Evolutionary conservation across 2,113 vertebrate species (phyloP).

Genomic region (Trogon surrucura): DNA sequence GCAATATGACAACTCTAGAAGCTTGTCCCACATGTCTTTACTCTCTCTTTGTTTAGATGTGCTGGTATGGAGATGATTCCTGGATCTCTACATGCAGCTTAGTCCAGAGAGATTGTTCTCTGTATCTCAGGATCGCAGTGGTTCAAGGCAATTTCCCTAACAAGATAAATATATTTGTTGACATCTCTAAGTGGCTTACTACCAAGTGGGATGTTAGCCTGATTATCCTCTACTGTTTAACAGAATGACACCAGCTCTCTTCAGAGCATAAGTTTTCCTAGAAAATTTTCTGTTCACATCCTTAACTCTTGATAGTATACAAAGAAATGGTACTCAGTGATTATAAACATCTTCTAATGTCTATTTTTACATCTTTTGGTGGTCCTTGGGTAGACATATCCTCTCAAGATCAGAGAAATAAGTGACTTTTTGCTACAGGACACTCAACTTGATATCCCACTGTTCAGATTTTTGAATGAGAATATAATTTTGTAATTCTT

Average conservation of each 20-base stretch:
- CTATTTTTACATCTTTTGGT: not conserved
- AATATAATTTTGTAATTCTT: not conserved
- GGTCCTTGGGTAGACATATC: not conserved
- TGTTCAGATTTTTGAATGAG: not conserved
- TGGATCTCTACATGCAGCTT: slow-evolving; percentile 15
- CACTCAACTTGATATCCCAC: not conserved
- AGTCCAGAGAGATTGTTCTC: not conserved
- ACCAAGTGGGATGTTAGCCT: not conserved
- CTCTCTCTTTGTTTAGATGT: not conserved
- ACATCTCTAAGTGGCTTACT: slow-evolving; percentile 30
- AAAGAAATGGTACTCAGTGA: not conserved
- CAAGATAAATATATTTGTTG: slow-evolving; percentile 46
- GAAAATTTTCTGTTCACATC: not conserved
- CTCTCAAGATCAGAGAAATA: not conserved
- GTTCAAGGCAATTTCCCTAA: slow-evolving; percentile 28
- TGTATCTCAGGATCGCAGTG: slow-evolving; percentile 13
- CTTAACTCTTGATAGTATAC: not conserved
- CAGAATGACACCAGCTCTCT: not conserved
- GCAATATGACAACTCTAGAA: not conserved
- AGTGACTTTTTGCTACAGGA: not conserved
- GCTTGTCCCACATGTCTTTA: not conserved
- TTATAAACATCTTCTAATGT: not conserved
- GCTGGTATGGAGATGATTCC: not conserved
- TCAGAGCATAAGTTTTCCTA: not conserved
- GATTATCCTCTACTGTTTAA: not conserved